Base-by-base conservation (phyloP, 2,888 invertebrate species). In the Ethmia dodecea region DNA sequence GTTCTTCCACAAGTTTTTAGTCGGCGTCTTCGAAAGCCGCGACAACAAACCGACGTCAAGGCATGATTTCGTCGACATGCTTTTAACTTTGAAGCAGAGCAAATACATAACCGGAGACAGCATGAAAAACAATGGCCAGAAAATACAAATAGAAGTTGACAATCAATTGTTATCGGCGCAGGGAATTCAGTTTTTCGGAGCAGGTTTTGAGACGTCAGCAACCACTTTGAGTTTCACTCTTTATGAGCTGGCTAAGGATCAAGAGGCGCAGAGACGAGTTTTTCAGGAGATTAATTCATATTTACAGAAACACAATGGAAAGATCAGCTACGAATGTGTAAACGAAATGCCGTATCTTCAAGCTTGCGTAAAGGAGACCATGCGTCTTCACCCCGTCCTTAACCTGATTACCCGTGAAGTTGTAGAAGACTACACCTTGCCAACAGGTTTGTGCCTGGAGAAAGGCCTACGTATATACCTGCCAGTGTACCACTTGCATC, bases 101-200 rank as follows among this genome's bases (percentile, higher is more conserved):
- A 42, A 55, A 10, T 37, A 43, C 11, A 45, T 70, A 12, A 34
- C 31, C 0, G 63, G 66, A 2, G 61, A 65, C 20, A 8, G 9
- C 8, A n/a, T 9, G 9, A 20, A 20, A 20, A 20, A 20, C 9
- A 20, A 20, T 4, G 11, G n/a, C 3, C 18, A 40, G 8, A 55
- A 42, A 44, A 31, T 50, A 2, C 35, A 13, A 9, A 2, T 80
- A 0, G 51, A 65, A 2, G 52, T 88, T 0, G 64, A 75, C 1
- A 53, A 86, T 6, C 68, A 84, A 2, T 52, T 89, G 28, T 43
- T 90, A 5, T 72, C 81, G 0, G 79, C 88, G 0, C 89, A 90
- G 37, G 83, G 88, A 2, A 70, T 88, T 22, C 52, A 87, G 0
- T 89, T 91, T 34, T 76, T 74, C 26, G 59, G 54, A 0, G 75